Percentiles rank a stretch among this genome's conserved stretches.
Conservation (phyloP, 2,888 invertebrate species). For the Mystacides longicornis region DNA sequence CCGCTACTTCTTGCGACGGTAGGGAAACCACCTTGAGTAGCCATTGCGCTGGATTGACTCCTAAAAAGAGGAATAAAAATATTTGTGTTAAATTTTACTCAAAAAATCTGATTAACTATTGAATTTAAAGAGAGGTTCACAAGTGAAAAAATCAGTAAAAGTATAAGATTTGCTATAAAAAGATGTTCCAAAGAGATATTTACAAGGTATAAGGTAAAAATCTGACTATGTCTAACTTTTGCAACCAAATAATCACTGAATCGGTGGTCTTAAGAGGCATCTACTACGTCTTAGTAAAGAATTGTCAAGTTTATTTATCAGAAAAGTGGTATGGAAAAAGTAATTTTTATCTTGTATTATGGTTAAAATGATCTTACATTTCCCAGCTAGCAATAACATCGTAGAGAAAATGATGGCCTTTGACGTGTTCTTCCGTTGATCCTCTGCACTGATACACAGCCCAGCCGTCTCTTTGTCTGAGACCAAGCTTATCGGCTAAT, state of each 20-base stretch:
- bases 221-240: too few relatives aligned
- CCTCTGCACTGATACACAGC: constrained; percentile 86
- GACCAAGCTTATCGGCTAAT: constrained; percentile 79
- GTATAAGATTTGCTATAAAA: too few relatives aligned
- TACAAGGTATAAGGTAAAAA: too few relatives aligned
- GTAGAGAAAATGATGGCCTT: constrained; percentile 85
- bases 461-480: constrained; percentile 81
- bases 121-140: too few relatives aligned
- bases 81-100: too few relatives aligned
- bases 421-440: constrained; percentile 83
- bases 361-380: constrained; percentile 45
- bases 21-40: constrained; percentile 43
- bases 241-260: too few relatives aligned
- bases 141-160: too few relatives aligned
- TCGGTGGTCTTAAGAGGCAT: too few relatives aligned
- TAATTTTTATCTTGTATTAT: background rate
- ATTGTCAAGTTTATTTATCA: too few relatives aligned
- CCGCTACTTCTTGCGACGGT: constrained; percentile 51
- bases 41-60: constrained; percentile 50
- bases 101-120: too few relatives aligned
- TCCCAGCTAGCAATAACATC: constrained; percentile 96
- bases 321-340: background rate
- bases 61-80: constrained; percentile 29
- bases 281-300: too few relatives aligned
- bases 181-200: too few relatives aligned